Conservation (phyloP, 2,888 invertebrate genomes). For the Stramonita haemastoma region DNA sequence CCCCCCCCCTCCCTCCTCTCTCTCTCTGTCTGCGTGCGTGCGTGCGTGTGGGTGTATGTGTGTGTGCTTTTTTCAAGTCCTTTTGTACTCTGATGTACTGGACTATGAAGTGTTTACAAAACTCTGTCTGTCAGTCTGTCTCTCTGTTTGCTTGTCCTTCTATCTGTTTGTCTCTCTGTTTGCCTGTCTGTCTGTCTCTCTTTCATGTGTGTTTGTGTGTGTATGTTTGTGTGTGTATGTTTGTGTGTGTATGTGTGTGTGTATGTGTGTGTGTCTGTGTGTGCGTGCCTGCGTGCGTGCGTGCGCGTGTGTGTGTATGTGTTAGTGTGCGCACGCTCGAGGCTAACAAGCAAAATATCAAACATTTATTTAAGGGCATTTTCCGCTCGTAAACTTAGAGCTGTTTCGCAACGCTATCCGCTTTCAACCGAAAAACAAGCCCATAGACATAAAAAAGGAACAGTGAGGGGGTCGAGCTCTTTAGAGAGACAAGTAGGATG, state of each 20-base stretch:
- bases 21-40: too few relatives aligned
- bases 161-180: not conserved
- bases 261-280: not conserved
- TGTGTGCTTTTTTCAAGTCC: too few relatives aligned
- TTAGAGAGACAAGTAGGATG: not conserved
- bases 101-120: not conserved
- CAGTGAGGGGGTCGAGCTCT: too few relatives aligned
- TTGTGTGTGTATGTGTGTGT: not conserved
- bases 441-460: too few relatives aligned
- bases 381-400: too few relatives aligned
- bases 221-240: not conserved
- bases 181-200: too few relatives aligned
- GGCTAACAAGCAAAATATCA: not conserved
- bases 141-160: not conserved
- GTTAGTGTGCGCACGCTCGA: not conserved
- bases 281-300: not conserved
- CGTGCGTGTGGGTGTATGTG: too few relatives aligned
- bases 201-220: too few relatives aligned
- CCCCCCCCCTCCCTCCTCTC: too few relatives aligned
- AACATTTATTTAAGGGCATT: too few relatives aligned
- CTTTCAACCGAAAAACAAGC: too few relatives aligned
- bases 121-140: constrained; percentile 9
- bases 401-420: too few relatives aligned
- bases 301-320: not conserved
- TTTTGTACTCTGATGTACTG: not conserved